Conservation (phyloP, 2,113 vertebrate species). For the Hepsetus odoe region DNA sequence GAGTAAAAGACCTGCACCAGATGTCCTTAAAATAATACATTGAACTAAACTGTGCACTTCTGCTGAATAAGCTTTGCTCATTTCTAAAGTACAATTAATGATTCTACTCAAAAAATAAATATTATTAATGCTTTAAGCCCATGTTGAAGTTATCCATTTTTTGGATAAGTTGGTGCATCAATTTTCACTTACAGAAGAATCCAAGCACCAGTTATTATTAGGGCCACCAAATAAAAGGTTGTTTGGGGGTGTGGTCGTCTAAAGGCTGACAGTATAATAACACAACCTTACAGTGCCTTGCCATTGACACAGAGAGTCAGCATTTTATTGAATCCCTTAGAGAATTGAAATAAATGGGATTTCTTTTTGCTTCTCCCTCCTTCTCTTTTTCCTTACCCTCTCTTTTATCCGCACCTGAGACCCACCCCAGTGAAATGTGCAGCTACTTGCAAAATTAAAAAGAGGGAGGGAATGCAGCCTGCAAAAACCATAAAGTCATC, state of each 20-base stretch:
- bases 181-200: neutral
- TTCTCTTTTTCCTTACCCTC: conserved; percentile 32
- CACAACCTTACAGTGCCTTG: conserved; percentile 53
- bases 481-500: conserved; percentile 76
- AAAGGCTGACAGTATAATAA: conserved; percentile 60
- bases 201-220: conserved; percentile 35
- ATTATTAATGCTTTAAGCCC: neutral
- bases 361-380: conserved; percentile 34
- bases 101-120: neutral
- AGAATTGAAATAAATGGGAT: conserved; percentile 66
- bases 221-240: conserved; percentile 31
- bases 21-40: conserved; percentile 11
- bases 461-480: conserved; percentile 53
- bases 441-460: conserved; percentile 73
- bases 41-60: conserved; percentile 1
- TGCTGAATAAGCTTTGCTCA: neutral
- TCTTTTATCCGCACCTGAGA: conserved; percentile 72
- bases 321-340: conserved; percentile 65
- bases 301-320: conserved; percentile 64
- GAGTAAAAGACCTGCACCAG: conserved; percentile 18
- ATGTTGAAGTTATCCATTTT: neutral
- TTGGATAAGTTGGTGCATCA: neutral
- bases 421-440: conserved; percentile 71
- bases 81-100: neutral
- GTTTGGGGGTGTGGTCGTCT: conserved; percentile 37